Conservation (phyloP, 2,797 vertebrate species). For the Pogoniulus pusillus region DNA sequence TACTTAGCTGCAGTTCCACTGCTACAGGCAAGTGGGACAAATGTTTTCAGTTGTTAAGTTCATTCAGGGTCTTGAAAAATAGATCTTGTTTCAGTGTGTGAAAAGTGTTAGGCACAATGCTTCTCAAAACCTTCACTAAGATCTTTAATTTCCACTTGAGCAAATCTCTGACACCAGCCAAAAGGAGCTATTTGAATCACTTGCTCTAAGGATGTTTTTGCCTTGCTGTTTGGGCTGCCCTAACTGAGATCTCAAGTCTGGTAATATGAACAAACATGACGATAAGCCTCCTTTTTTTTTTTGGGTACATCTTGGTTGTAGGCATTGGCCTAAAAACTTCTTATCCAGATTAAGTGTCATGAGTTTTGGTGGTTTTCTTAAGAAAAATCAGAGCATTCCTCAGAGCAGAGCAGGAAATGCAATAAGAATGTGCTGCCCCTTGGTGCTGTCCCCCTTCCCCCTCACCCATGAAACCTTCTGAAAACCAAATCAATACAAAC, state of each 20-base stretch:
- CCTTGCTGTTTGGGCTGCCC: not conserved
- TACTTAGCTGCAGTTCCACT: not conserved
- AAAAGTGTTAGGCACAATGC: not conserved
- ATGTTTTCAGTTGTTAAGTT: not conserved
- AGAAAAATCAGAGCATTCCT: not conserved
- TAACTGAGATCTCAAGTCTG: not conserved
- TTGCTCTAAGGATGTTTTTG: not conserved
- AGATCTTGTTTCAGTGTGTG: not conserved
- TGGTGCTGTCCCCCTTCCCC: not conserved
- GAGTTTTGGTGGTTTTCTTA: not conserved
- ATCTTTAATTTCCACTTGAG: not conserved
- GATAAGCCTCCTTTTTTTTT: too few species aligned
- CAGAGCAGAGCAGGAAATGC: not conserved
- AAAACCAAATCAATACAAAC: not conserved
- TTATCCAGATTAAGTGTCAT: not conserved
- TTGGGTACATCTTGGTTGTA: not conserved
- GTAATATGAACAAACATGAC: not conserved
- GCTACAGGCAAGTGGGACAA: not conserved
- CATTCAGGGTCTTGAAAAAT: not conserved
- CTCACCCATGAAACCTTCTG: not conserved
- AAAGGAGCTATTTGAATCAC: not conserved
- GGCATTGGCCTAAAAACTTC: not conserved
- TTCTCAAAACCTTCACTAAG: not conserved
- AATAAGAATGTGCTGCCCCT: not conserved
- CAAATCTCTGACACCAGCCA: not conserved